A percentile compares a stretch with the other conserved stretches of the same genome.
phyloP scores from a whole-genome alignment of 2,888 invertebrate genomes.

The Boloria euphrosyne region DNA sequence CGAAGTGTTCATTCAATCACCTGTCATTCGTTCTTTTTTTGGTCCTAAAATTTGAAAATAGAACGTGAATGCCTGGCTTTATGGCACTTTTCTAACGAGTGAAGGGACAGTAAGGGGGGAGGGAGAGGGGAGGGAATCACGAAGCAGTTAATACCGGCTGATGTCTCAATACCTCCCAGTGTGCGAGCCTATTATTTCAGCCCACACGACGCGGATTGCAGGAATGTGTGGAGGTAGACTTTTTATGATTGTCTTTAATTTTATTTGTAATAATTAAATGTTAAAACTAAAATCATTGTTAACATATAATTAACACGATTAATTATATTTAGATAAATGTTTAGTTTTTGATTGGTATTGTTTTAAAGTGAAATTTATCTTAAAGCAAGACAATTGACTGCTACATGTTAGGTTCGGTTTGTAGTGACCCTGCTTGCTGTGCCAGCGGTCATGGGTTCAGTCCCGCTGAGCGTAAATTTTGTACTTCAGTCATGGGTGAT shows the following conservation, averaged over 20 bases:
- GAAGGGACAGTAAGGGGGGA: constrained; percentile 32
- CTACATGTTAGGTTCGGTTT: no score
- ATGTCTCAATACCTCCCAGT: constrained; percentile 83
- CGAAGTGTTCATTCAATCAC: constrained; percentile 27
- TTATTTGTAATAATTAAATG: neutral
- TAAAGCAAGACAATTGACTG: no score
- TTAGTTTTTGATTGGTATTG: no score
- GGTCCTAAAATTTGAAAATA: constrained; percentile 32
- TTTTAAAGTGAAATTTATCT: no score
- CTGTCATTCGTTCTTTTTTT: constrained; percentile 26
- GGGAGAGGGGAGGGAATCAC: constrained; percentile 44
- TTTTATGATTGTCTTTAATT: constrained; percentile 9
- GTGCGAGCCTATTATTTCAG: constrained; percentile 80
- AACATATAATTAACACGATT: no score
- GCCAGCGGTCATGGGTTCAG: no score
- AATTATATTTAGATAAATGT: no score
- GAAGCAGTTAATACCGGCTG: constrained; percentile 68
- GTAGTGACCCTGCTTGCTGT: no score
- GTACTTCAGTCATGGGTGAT: no score
- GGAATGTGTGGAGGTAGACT: constrained; percentile 54
- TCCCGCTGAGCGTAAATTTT: no score
- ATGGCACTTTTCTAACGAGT: constrained; percentile 43
- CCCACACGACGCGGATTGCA: constrained; percentile 70
- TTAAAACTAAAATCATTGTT: neutral
- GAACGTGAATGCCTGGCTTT: constrained; percentile 34